Percentiles rank a stretch among this genome's conserved stretches.
Conservation (phyloP, 1,140 invertebrate species). For the Hylaeus volcanicus region DNA sequence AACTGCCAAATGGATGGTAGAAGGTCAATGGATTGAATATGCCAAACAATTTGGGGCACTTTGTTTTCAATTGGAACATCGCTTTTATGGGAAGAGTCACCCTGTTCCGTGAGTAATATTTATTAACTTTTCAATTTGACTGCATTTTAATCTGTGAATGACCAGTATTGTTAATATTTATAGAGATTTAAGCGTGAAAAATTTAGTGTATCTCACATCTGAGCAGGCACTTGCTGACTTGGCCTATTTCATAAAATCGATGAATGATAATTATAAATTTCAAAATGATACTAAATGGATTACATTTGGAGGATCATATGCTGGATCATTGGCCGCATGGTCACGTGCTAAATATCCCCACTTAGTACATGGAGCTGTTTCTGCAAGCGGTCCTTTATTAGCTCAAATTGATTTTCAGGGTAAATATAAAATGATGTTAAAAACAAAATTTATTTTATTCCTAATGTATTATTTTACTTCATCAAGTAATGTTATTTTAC, state of each 20-base stretch:
- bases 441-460: no score
- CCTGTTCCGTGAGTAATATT: conserved; percentile 85
- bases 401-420: conserved; percentile 91
- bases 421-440: conserved; percentile 69
- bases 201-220: conserved; percentile 89
- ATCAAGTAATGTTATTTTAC: not conserved
- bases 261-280: conserved; percentile 85
- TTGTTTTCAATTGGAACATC: conserved; percentile 93
- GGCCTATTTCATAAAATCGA: conserved; percentile 88
- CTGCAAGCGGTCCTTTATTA: conserved; percentile 92
- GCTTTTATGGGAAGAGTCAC: conserved; percentile 96
- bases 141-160: not conserved
- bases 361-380: conserved; percentile 91
- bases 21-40: conserved; percentile 92
- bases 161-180: conserved; percentile 60
- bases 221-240: conserved; percentile 94
- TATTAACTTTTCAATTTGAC: not conserved
- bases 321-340: conserved; percentile 95
- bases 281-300: conserved; percentile 89
- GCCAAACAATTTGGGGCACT: conserved; percentile 90
- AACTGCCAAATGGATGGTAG: conserved; percentile 89
- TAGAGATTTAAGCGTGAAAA: conserved; percentile 89
- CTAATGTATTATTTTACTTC: no score
- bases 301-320: conserved; percentile 95
- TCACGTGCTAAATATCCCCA: conserved; percentile 94